Conservation (phyloP, 2,113 vertebrate genomes). For the Mormyrus lacerda region DNA sequence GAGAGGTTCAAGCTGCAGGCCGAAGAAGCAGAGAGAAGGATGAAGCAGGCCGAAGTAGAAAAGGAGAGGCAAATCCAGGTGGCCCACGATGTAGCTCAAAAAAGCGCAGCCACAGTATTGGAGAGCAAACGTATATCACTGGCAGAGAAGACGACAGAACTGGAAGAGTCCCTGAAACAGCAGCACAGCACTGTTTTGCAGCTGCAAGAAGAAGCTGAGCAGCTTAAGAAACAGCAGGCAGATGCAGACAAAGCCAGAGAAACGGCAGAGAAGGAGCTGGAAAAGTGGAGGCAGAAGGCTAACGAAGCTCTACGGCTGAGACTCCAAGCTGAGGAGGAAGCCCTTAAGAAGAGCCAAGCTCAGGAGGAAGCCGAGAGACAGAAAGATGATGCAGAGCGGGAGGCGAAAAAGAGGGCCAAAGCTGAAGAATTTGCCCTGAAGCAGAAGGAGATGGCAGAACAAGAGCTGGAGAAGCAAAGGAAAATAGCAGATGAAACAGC, state of each 20-base stretch:
- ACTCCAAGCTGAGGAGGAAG: conserved; percentile 88
- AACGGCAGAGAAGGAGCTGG: conserved; percentile 83
- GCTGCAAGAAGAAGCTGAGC: conserved; percentile 77
- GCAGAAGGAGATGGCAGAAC: conserved; percentile 88
- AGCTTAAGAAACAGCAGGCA: conserved; percentile 72
- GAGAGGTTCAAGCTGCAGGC: conserved; percentile 73
- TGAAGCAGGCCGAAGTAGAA: conserved; percentile 80
- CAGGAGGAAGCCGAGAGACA: conserved; percentile 94
- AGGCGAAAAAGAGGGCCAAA: conserved; percentile 80
- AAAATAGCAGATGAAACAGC: conserved; percentile 81
- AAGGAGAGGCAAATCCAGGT: conserved; percentile 78
- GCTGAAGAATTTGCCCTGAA: conserved; percentile 82
- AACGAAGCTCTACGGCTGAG: conserved; percentile 86
- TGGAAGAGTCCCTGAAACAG: conserved; percentile 84
- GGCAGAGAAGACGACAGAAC: conserved; percentile 75
- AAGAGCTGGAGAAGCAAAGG: conserved; percentile 85
- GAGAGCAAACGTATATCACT: conserved; percentile 81
- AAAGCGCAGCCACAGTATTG: conserved; percentile 69
- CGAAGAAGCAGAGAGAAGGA: conserved; percentile 77
- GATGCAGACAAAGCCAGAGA: conserved; percentile 75
- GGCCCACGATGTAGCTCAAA: conserved; percentile 73
- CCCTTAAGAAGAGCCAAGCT: conserved; percentile 78
- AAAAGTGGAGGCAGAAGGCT: conserved; percentile 91
- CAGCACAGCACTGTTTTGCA: conserved; percentile 78
- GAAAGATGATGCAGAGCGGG: conserved; percentile 87